phyloP scores from a whole-genome alignment of 2,113 vertebrate species.

The Salvelinus sp. region DNA sequence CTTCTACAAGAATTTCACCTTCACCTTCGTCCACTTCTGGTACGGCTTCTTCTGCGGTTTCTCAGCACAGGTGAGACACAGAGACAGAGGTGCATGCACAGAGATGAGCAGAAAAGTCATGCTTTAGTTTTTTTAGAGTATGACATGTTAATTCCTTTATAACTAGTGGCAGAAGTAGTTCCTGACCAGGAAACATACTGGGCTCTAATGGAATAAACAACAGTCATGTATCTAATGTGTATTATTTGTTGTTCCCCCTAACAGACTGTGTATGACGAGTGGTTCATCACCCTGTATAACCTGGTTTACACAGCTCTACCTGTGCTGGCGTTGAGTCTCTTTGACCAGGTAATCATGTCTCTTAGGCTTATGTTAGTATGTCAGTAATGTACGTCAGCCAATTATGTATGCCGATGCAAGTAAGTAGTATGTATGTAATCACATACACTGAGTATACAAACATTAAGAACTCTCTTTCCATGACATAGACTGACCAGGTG shows the following conservation, averaged over 20 bases:
- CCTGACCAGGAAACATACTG: no score
- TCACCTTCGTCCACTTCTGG: constrained; percentile 95
- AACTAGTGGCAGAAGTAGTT: no score
- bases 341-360: constrained; percentile 84
- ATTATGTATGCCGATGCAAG: no score
- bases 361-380: not conserved
- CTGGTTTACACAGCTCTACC: constrained; percentile 91
- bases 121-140: no score
- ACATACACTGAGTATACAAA: no score
- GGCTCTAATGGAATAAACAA: no score
- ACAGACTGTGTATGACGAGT: constrained; percentile 92
- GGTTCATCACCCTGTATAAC: constrained; percentile 95
- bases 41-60: constrained; percentile 94
- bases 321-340: constrained; percentile 88
- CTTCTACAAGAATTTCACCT: constrained; percentile 98
- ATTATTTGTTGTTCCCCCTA: constrained; percentile 24
- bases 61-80: constrained; percentile 86
- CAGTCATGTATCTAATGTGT: not conserved
- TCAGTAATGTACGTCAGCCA: no score
- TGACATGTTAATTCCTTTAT: no score
- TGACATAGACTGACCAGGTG: no score
- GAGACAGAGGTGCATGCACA: no score
- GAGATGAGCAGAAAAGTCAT: no score
- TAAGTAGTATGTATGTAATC: not conserved
- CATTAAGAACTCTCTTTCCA: no score